These are phyloP conservation scores for Aegypius monachus DNA, from an alignment of 2,113 vertebrate genomes.

Conservation along the genomic window DNA sequence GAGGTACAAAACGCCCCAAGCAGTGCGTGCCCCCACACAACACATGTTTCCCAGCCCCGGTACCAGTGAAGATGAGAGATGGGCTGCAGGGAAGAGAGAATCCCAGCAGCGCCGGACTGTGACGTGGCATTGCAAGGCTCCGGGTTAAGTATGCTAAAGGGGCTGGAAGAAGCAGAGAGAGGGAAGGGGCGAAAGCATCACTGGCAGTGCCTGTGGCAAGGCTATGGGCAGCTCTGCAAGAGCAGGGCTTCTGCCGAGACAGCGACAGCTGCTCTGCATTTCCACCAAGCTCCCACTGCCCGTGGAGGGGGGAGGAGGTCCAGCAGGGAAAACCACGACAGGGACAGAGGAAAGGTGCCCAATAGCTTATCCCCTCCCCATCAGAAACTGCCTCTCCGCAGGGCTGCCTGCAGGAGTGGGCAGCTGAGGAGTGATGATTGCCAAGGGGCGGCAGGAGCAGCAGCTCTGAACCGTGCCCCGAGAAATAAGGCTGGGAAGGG, in stretches of 20 bases:
- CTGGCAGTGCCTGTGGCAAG: rapidly evolving
- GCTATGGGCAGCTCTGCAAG: neutral
- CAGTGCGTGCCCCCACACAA: neutral
- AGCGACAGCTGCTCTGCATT: rapidly evolving
- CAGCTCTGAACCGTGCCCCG: rapidly evolving
- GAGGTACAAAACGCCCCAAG: neutral
- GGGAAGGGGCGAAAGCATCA: neutral
- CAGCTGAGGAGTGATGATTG: neutral
- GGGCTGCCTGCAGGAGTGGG: neutral
- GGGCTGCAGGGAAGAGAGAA: neutral
- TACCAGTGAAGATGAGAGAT: too few species aligned
- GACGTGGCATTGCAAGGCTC: neutral
- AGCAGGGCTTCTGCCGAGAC: neutral
- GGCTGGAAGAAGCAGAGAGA: neutral
- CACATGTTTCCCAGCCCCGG: rapidly evolving
- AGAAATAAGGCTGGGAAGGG: neutral
- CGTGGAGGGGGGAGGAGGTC: rapidly evolving
- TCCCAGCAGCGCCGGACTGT: neutral
- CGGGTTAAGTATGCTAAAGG: rapidly evolving
- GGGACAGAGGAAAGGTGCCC: neutral
- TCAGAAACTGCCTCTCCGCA: rapidly evolving
- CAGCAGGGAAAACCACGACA: rapidly evolving
- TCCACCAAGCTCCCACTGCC: neutral
- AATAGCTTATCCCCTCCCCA: neutral
- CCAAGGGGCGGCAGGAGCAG: rapidly evolving